These are phyloP conservation scores for Pristionchus entomophagus DNA, from an alignment of 2,888 invertebrate genomes.

Conservation along the genomic window DNA sequence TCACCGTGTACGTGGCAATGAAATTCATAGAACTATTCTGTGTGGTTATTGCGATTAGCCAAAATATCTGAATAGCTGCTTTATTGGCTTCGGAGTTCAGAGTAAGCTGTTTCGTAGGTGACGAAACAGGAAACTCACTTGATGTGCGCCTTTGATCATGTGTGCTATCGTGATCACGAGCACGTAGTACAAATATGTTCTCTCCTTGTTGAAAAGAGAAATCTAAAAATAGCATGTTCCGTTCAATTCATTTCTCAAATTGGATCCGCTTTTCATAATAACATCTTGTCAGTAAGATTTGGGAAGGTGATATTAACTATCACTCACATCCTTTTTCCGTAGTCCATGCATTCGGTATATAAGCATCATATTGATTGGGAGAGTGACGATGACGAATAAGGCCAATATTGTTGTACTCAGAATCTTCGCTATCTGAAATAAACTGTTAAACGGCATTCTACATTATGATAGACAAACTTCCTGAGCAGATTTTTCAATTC, in stretches of 20 bases:
- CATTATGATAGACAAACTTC: not conserved
- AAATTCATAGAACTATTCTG: not conserved
- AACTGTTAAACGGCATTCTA: too few relatives aligned
- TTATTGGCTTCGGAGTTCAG: too few relatives aligned
- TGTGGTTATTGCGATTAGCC: not conserved
- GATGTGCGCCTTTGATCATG: not conserved
- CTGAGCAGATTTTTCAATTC: not conserved
- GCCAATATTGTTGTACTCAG: not conserved
- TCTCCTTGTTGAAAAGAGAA: not conserved
- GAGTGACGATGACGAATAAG: not conserved
- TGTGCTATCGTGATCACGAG: not conserved
- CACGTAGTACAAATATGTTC: not conserved
- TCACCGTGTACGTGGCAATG: not conserved
- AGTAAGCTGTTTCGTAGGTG: not conserved
- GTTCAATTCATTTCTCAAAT: too few relatives aligned
- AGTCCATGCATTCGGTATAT: not conserved
- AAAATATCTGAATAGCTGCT: not conserved
- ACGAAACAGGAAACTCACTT: not conserved
- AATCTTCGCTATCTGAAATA: not conserved
- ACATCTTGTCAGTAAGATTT: too few relatives aligned
- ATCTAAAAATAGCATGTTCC: too few relatives aligned
- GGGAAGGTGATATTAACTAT: too few relatives aligned
- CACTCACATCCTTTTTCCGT: not conserved
- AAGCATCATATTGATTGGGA: constrained; percentile 6
- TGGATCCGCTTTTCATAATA: too few relatives aligned